phyloP scores from a whole-genome alignment of 2,113 vertebrate genomes.

The Heterotis niloticus region DNA sequence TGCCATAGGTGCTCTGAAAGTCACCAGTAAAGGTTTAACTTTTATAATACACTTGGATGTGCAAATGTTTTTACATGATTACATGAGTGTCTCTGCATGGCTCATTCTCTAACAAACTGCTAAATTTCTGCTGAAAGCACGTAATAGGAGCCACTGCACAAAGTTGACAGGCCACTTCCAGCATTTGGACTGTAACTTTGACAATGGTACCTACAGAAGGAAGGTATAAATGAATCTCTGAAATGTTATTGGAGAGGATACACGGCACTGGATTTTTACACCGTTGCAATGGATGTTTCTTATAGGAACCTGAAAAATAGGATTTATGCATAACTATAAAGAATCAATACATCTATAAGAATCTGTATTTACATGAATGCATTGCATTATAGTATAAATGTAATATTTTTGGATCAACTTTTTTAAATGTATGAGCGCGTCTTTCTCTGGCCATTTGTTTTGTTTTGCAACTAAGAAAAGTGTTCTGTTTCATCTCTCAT shows the following conservation, averaged over 20 bases:
- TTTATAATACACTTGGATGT: neutral
- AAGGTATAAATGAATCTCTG: constrained; percentile 74
- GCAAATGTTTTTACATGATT: constrained; percentile 25
- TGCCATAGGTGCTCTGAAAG: neutral
- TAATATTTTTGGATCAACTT: no score
- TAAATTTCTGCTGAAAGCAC: constrained; percentile 74
- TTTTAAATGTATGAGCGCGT: no score
- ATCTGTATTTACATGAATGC: no score
- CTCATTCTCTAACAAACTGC: constrained; percentile 74
- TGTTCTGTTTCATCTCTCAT: no score
- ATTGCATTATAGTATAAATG: no score
- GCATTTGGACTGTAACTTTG: constrained; percentile 78
- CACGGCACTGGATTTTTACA: no score
- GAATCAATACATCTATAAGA: no score
- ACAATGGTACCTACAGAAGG: constrained; percentile 73
- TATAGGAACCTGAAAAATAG: no score
- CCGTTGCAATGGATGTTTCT: no score
- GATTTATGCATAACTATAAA: no score
- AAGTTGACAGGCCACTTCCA: constrained; percentile 75
- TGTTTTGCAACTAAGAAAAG: neutral
- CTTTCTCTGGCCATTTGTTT: neutral
- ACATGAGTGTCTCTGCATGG: constrained; percentile 66
- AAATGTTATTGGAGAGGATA: neutral
- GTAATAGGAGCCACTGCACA: constrained; percentile 75
- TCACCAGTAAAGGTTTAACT: neutral